Percentiles rank a stretch among this genome's conserved stretches.
Conservation (phyloP, 2,113 vertebrate species). For the Ceyx margarethae region DNA sequence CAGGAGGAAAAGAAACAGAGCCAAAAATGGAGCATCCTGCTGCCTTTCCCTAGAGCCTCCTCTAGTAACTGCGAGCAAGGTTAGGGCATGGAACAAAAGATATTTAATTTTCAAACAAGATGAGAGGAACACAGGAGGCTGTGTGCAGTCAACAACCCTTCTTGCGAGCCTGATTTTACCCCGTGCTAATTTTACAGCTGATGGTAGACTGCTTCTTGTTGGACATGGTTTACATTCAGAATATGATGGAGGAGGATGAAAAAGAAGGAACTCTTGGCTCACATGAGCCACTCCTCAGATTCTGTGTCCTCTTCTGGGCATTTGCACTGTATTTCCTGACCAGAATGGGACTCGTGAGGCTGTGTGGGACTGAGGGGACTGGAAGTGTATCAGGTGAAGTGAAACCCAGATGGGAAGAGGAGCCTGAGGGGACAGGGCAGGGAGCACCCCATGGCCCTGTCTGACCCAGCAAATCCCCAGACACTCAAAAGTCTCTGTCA, state of each 20-base stretch:
- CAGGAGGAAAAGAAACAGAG: constrained; percentile 54
- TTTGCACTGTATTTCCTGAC: background rate
- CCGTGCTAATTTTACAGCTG: constrained; percentile 9
- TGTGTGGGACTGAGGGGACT: background rate
- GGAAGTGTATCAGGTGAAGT: background rate
- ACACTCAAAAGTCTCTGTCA: background rate
- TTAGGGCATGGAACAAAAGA: constrained; percentile 45
- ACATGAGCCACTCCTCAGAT: background rate
- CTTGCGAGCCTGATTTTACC: background rate
- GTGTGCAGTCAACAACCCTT: background rate
- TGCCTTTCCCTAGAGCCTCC: constrained; percentile 51
- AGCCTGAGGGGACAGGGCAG: background rate
- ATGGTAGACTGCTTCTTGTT: constrained; percentile 22
- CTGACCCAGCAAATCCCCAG: background rate
- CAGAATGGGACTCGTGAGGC: rapidly evolving
- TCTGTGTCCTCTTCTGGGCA: background rate
- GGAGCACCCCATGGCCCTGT: background rate
- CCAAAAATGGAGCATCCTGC: constrained; percentile 60
- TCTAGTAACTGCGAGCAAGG: constrained; percentile 4
- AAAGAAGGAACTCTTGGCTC: background rate
- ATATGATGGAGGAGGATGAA: background rate
- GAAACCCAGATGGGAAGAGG: background rate
- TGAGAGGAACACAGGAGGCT: background rate
- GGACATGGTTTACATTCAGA: constrained; percentile 27
- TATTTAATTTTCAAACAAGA: constrained; percentile 51